Conservation (phyloP, 1,140 invertebrate genomes). For the Grapholita molesta region DNA sequence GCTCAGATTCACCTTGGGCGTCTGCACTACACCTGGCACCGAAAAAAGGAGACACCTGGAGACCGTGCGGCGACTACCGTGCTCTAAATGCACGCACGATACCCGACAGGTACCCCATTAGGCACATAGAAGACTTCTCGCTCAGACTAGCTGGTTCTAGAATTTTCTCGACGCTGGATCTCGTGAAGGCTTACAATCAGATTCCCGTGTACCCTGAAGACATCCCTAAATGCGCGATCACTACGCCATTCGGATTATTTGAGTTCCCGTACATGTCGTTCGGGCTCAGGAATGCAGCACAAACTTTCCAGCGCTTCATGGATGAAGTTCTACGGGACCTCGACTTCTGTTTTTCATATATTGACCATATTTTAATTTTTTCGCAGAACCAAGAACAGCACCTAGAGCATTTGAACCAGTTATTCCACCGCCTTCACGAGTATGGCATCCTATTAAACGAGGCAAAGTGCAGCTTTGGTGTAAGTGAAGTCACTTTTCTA, state of each 20-base stretch:
- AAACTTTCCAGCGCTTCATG: constrained; percentile 59
- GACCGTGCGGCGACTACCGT: constrained; percentile 57
- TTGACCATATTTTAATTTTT: constrained; percentile 76
- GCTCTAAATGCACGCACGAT: constrained; percentile 41
- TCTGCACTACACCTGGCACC: constrained; percentile 59
- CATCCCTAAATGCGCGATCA: constrained; percentile 57
- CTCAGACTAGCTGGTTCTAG: constrained; percentile 21
- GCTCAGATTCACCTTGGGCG: constrained; percentile 53
- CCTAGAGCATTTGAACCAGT: constrained; percentile 30
- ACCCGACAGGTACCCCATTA: constrained; percentile 63
- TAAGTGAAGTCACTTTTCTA: neutral
- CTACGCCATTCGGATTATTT: constrained; percentile 44
- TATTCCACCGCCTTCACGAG: constrained; percentile 36
- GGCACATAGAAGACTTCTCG: constrained; percentile 47
- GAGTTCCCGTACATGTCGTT: constrained; percentile 48
- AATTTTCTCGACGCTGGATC: constrained; percentile 19
- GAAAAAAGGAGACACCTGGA: constrained; percentile 58
- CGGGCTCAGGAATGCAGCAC: constrained; percentile 35
- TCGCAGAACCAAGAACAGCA: constrained; percentile 42
- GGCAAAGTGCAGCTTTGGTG: neutral
- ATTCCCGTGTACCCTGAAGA: constrained; percentile 50
- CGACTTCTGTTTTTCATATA: neutral
- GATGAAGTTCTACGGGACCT: constrained; percentile 55
- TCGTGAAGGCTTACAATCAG: constrained; percentile 43
- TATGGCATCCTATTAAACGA: constrained; percentile 34